Base-by-base conservation (phyloP, 2,113 vertebrate species). In the Plestiodon gilberti region DNA sequence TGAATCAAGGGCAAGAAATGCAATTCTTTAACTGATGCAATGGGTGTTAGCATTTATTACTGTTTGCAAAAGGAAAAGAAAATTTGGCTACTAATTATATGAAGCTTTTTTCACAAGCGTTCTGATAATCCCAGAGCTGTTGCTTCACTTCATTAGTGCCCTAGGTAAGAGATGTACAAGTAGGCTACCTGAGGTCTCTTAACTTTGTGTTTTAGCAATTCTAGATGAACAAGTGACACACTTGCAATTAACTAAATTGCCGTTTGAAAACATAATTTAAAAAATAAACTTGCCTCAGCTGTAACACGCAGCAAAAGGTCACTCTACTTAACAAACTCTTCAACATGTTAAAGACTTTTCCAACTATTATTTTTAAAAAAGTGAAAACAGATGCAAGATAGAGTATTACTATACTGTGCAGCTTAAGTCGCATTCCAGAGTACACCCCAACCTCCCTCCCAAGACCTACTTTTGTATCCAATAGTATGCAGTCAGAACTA, bases 271-370 rank as follows among this genome's bases (percentile, higher is more conserved):
- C 4, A 20, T 71, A 38, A 78, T 52, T 57, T 52, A 6, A 64
- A 35, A 75, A 70, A 65, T 1, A 40, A 25, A 78, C 48, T 1
- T 0, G 1, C 15, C 30, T 75, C 38, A 0, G 15, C 5, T 62
- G 55, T 0, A 4, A n/a, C 1, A 48, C 30, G 4, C 35, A 43
- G 38, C 71, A 20, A 0, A 71, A 7, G 0, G 1, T 0, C 6
- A n/a, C 18, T 8, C 20, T 25, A 23, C 6, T 0, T 10, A 30
- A 20, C 67, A 73, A 69, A 76, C 70, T 75, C 75, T 64, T 4
- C 18, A 79, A 2, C 14, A 8, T 70, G 57, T 79, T 70, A 55
- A 85, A 59, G 48, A 15, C 52, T 69, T 78, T 33, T 59, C 33
- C 28, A 69, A 59, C 9, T 20, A 69, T 40, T 35, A 35, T 71